These are phyloP conservation scores for Agapornis roseicollis DNA, from an alignment of 2,113 vertebrate species.

Conservation along the genomic window DNA sequence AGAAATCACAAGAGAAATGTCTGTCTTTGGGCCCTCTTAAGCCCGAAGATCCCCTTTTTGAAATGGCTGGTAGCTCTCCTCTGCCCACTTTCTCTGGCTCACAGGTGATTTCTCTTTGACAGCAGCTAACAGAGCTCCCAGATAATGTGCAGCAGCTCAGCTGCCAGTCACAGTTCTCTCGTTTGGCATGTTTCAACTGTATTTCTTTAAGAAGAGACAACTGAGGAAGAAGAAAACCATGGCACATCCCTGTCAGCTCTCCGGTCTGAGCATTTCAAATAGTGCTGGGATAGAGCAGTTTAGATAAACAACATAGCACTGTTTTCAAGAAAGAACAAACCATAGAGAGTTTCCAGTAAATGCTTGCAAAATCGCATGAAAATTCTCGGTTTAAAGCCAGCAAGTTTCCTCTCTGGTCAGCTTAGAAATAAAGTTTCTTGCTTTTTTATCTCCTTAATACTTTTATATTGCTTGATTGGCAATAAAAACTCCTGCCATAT, in stretches of 20 bases:
- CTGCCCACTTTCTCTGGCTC: not conserved
- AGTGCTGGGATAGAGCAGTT: not conserved
- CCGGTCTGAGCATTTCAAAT: not conserved
- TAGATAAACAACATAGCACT: not conserved
- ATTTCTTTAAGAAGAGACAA: not conserved
- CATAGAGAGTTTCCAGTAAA: not conserved
- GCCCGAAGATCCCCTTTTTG: not conserved
- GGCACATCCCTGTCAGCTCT: not conserved
- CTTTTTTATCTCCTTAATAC: not conserved
- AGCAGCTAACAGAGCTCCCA: not conserved
- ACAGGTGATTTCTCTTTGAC: not conserved
- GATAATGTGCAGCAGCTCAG: not conserved
- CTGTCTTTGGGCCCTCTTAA: not conserved
- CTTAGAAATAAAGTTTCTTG: slow-evolving; percentile 43
- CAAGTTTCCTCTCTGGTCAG: slow-evolving; percentile 46
- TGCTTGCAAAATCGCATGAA: slow-evolving; percentile 52
- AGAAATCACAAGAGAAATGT: not conserved
- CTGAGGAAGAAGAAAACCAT: not conserved
- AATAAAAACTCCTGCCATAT: not conserved
- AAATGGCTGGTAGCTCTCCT: not conserved
- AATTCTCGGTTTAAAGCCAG: slow-evolving; percentile 30
- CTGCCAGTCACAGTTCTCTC: not conserved
- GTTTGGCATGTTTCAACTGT: not conserved
- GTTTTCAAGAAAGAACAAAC: not conserved
- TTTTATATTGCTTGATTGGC: not conserved